These are phyloP conservation scores for Cerastis leucographa DNA, from an alignment of 2,888 invertebrate genomes.

Conservation along the genomic window DNA sequence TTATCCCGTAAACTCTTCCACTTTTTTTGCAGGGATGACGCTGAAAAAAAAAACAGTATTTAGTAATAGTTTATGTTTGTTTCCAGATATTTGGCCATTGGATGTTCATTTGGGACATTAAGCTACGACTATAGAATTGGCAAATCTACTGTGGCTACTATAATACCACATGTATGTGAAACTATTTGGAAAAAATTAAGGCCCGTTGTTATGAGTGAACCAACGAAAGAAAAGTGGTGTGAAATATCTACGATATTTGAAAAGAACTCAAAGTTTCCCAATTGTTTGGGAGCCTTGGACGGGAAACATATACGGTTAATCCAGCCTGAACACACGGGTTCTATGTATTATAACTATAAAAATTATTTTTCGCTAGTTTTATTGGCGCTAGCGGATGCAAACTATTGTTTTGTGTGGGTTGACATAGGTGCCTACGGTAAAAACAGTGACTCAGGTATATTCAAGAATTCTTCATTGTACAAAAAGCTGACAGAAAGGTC, in stretches of 20 bases:
- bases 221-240: conserved; percentile 58
- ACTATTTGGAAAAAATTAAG: conserved; percentile 61
- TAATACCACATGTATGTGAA: conserved; percentile 62
- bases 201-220: conserved; percentile 54
- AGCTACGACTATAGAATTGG: conserved; percentile 62
- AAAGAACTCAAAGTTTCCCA: conserved; percentile 59
- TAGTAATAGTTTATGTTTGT: neutral
- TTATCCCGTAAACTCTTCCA: conserved; percentile 61
- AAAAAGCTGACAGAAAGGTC: conserved; percentile 60
- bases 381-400: conserved; percentile 55
- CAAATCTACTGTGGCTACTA: conserved; percentile 59
- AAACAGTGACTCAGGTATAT: conserved; percentile 60
- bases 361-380: conserved; percentile 61
- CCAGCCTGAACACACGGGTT: conserved; percentile 59
- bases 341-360: conserved; percentile 62
- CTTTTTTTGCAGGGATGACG: conserved; percentile 58
- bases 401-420: conserved; percentile 42
- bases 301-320: conserved; percentile 64
- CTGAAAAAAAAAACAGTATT: conserved; percentile 42
- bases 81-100: conserved; percentile 55
- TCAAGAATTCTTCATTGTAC: conserved; percentile 57
- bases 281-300: conserved; percentile 54
- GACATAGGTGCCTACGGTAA: conserved; percentile 60
- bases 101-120: conserved; percentile 62
- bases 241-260: conserved; percentile 57